Evolutionary conservation across 2,797 vertebrate genomes (phyloP), one percentile per base, ranked within the genome.

Genomic region (Crocidura indochinensis): DNA sequence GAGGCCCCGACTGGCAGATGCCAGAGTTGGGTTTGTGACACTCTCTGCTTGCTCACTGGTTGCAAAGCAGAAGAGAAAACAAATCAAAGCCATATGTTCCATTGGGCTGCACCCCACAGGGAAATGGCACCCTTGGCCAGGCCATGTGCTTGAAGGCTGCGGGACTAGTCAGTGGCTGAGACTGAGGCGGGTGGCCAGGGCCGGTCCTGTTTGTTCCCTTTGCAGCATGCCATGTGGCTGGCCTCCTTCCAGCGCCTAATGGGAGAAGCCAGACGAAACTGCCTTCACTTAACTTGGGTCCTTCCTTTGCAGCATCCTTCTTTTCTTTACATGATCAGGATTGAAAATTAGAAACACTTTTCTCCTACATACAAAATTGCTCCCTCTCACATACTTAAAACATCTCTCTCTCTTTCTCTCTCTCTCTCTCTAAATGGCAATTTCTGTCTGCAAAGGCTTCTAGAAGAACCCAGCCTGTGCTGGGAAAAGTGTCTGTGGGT

Each of bases 321-420:
- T 90, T 95, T 74, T 87, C 83, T 14, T 93, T 85, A 79, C 85
- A 81, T 93, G 91, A 85, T 27, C 83, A 67, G 90, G 88, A 80
- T 84, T 93, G 92, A 91, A 94, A 95, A 95, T 96, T 92, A 96
- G 93, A 95, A 96, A 91, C 92, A 90, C 94, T 96, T 96, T 94
- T 93, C 93, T 95, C 96, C 94, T 95, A 91, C 95, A 94, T 92
- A 88, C 77, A 83, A 87, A 96, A 94, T 94, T 82, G 84, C 92
- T 90, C 95, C 87, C 78, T 93, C 95, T 84, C 87, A 79, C 87
- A 77, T 78, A 19, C 29, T 82, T 68, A 60, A 53, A 2, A 60
- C 19, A 51, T 10, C 4, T 51, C 10, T 51, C 44, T 44, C 31
- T 29, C n/a, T 62, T 5, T 20, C 14, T 7, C 22, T 11, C 62